phyloP scores from a whole-genome alignment of 2,113 vertebrate species.

The Pontoporia blainvillei region DNA sequence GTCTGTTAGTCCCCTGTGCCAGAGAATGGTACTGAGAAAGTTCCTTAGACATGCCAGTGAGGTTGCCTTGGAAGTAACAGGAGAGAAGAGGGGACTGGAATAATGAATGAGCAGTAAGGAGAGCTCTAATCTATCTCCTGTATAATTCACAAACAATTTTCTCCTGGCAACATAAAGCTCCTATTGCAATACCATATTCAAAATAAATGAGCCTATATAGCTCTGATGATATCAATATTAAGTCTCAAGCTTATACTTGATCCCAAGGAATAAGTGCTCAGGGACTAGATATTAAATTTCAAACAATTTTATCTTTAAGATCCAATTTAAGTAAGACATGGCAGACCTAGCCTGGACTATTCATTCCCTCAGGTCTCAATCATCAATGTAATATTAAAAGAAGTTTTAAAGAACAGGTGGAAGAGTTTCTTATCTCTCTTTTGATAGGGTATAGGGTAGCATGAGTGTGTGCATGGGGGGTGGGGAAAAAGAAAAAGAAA shows the following conservation, averaged over 20 bases:
- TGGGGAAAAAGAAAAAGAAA: neutral
- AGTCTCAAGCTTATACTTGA: neutral
- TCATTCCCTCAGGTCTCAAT: neutral
- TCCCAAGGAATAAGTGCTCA: neutral
- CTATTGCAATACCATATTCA: slow-evolving; percentile 7
- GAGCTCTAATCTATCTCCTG: neutral
- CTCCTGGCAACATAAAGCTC: slow-evolving; percentile 22
- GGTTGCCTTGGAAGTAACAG: neutral
- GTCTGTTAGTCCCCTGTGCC: neutral
- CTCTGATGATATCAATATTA: neutral
- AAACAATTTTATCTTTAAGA: slow-evolving; percentile 44
- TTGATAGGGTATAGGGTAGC: neutral
- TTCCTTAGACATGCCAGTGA: neutral
- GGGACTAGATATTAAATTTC: neutral
- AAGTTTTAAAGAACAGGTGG: neutral
- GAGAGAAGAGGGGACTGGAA: neutral
- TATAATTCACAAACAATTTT: slow-evolving; percentile 34
- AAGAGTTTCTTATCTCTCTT: neutral
- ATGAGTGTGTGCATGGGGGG: neutral
- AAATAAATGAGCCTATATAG: slow-evolving; percentile 28
- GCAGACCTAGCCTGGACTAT: neutral
- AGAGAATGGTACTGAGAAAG: neutral
- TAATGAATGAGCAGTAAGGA: slow-evolving; percentile 20
- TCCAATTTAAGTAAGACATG: neutral
- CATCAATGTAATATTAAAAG: neutral